Evolutionary conservation across 2,797 vertebrate species (phyloP), one percentile per base, ranked within the genome.

Genomic region (Meriones psammophilus): DNA sequence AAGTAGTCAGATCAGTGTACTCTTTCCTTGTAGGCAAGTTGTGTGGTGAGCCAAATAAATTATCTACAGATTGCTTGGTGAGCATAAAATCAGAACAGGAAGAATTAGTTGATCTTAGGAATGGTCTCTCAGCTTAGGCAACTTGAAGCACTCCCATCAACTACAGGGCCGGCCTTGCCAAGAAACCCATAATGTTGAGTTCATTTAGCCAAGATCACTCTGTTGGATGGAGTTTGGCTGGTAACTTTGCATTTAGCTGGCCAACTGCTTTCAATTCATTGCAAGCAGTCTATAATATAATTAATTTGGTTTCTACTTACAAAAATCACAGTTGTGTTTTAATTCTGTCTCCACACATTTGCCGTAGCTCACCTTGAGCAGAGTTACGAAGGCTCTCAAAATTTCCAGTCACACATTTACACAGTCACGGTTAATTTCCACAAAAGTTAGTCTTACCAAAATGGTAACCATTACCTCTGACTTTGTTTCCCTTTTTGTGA

Each of bases 71-170:
- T 89, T 97, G 96, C 96, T 94, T 97, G 83, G 79, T 91, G 92
- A 96, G 95, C 97, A 97, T 88, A 97, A 97, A 96, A 95, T 96
- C 76, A 79, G 56, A 97, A 85, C 69, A 97, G 89, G 42, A 22
- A 39, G 79, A 96, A 91, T 94, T 96, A 94, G 85, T 93, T 89
- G 77, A 92, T 96, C 66, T 95, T 93, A 95, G 94, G 86, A 95
- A 89, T 89, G 77, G 73, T 94, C 85, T 96, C 42, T 95, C 66
- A 79, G 76, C 62, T 96, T 91, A 91, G 74, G 95, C 68, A 94
- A 94, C 86, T 71, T 79, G 30, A 96, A 89, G 79, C 95, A 97
- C 79, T 96, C 83, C 96, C 94, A 97, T 97, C 96, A 97, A 80
- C 92, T 95, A 80, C 8, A 90, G 12, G 60, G 46, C 33, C 64